These are phyloP conservation scores for Atopsyche davidsoni DNA, from an alignment of 1,140 invertebrate genomes.

Conservation along the genomic window DNA sequence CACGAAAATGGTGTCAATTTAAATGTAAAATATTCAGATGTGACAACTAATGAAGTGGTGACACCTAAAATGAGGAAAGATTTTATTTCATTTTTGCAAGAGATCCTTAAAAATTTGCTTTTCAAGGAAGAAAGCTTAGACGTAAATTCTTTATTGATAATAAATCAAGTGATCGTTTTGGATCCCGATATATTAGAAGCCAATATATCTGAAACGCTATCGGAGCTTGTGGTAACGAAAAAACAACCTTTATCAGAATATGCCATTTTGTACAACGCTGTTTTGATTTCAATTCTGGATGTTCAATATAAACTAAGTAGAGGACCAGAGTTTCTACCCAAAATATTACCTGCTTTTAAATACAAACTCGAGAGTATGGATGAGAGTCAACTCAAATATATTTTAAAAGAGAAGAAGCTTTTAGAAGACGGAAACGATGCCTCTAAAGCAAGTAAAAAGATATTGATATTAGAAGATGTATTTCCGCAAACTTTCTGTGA, in stretches of 20 bases:
- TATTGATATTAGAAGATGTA: conserved; percentile 16
- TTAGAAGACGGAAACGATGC: conserved; percentile 8
- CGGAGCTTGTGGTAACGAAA: conserved; percentile 21
- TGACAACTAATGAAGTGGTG: conserved; percentile 3
- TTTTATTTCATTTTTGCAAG: conserved; percentile 22
- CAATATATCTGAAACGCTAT: conserved; percentile 11
- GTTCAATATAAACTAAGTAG: conserved; percentile 22
- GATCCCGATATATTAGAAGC: conserved; percentile 24
- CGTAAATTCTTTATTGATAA: conserved; percentile 7
- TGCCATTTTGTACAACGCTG: not conserved
- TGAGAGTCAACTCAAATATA: conserved; percentile 10
- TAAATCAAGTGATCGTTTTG: conserved; percentile 14
- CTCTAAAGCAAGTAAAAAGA: conserved; percentile 6
- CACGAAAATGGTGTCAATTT: conserved; percentile 22
- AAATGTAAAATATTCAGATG: conserved; percentile 11
- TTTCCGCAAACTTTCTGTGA: conserved; percentile 19
- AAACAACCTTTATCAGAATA: conserved; percentile 1
- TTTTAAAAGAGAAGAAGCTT: conserved; percentile 10
- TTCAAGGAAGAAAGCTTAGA: not conserved
- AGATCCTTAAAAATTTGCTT: conserved; percentile 7
- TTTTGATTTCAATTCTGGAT: conserved; percentile 14
- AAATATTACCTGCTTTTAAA: conserved; percentile 15
- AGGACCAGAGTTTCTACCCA: conserved; percentile 17
- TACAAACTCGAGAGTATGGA: conserved; percentile 17
- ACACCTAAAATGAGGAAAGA: conserved; percentile 7